Evolutionary conservation across 1,140 invertebrate genomes (phyloP), one percentile per base, ranked within the genome.

Genomic region (Cryptotermes secundus): DNA sequence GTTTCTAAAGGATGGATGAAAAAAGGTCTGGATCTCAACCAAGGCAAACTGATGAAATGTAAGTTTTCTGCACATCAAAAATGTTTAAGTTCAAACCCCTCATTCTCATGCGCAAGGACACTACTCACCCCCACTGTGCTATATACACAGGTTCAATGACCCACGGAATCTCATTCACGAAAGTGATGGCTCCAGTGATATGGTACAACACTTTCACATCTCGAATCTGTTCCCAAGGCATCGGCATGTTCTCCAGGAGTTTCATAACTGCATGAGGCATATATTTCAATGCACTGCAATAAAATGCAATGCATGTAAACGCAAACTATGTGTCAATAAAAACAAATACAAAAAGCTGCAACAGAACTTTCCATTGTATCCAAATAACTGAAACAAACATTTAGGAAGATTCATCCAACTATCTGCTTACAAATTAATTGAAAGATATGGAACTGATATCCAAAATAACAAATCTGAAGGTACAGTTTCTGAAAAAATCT

Each of bases 201-300:
- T 99, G 98, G 89, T 99, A 99, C 10, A 99, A 90, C 3, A 99
- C 98, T 90, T 97, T 96, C 0, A 99, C 97, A 92, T 99, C 99
- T 87, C 99, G 91, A 86, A 99, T 99, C 91, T 99, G 99, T 91
- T 99, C 99, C 99, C 99, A 99, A 1, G 99, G 99, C 99, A 99
- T 99, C 0, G 99, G 99, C 99, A 99, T 99, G 89, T 99, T 99
- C 91, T 99, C 99, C 84, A 99, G 89, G 1, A 99, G 92, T 89
- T 99, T 99, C 91, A 99, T 95, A 1, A 99, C 98, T 35, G 99
- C 99, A 93, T 99, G 99, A 3, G 99, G 99, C 98, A 99, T 99
- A 89, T 99, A 99, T 89, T 99, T 99, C 36, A 99, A 91, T 6
- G 99, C 98, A 19, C 95, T 95, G 87, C 82, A 91, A 91, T 85